phyloP scores from a whole-genome alignment of 2,797 vertebrate genomes.

The Paratrypauchen microcephalus region DNA sequence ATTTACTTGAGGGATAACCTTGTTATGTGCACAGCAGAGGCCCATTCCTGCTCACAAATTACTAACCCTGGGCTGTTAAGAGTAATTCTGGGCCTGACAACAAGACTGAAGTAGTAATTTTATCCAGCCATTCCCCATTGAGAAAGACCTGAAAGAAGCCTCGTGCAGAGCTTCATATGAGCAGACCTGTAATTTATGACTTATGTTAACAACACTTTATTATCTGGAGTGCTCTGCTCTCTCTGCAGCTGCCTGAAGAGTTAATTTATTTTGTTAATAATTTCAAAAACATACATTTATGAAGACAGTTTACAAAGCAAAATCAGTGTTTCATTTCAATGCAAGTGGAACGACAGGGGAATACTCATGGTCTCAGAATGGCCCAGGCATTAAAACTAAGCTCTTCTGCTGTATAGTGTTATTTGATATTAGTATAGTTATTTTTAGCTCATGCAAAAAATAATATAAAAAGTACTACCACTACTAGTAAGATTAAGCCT shows the following conservation, averaged over 20 bases:
- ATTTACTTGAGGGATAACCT: conserved; percentile 17
- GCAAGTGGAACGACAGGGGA: too few species aligned
- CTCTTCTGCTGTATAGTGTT: too few species aligned
- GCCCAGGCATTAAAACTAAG: too few species aligned
- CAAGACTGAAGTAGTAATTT: conserved; percentile 45
- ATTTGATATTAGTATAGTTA: too few species aligned
- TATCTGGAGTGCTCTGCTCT: conserved; percentile 26
- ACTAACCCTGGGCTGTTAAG: conserved; percentile 42
- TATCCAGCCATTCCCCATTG: conserved; percentile 37
- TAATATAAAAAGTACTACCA: too few species aligned
- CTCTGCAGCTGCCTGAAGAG: conserved; percentile 23
- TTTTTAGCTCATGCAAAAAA: too few species aligned
- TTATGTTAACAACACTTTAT: conserved; percentile 44
- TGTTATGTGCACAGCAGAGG: conserved; percentile 15
- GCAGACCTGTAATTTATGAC: conserved; percentile 47
- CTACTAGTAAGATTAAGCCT: too few species aligned
- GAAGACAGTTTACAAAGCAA: conserved; percentile 38
- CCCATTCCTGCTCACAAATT: conserved; percentile 32
- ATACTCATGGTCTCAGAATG: background rate
- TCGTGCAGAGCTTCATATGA: conserved; percentile 17
- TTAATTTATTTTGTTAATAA: conserved; percentile 18
- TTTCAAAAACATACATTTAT: conserved; percentile 33
- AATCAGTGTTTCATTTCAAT: background rate
- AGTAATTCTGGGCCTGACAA: conserved; percentile 33
- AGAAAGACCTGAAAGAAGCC: conserved; percentile 33